phyloP scores from a whole-genome alignment of 1,140 invertebrate species.

The Drosophila seguyi region DNA sequence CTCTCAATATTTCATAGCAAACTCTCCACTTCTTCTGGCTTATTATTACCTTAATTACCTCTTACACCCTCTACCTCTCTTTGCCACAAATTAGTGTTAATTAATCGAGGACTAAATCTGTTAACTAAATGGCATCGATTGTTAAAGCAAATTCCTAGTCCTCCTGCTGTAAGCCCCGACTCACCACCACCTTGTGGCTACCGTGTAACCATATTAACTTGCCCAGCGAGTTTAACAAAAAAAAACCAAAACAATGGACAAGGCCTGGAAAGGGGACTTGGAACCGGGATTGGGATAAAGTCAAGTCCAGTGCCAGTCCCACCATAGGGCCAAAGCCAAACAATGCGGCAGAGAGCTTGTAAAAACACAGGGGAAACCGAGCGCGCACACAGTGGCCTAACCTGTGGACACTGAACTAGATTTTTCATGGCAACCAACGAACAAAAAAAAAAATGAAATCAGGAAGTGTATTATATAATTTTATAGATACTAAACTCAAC shows the following conservation, averaged over 20 bases:
- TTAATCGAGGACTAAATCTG: slow-evolving; percentile 3
- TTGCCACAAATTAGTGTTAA: slow-evolving; percentile 10
- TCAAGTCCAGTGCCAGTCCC: slow-evolving; percentile 16
- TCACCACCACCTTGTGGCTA: slow-evolving; percentile 13
- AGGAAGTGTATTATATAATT: slow-evolving; percentile 84
- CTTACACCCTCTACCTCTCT: not conserved
- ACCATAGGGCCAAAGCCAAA: slow-evolving; percentile 57
- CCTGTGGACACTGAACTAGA: slow-evolving; percentile 68
- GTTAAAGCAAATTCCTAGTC: slow-evolving; percentile 15
- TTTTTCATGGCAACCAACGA: slow-evolving; percentile 31
- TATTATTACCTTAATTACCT: not conserved
- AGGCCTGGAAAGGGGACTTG: slow-evolving; percentile 21
- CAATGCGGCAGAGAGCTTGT: slow-evolving; percentile 65
- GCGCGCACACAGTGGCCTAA: slow-evolving; percentile 22
- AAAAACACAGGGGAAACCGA: slow-evolving; percentile 47
- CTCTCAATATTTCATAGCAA: not conserved
- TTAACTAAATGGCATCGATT: slow-evolving; percentile 21
- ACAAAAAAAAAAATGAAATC: slow-evolving; percentile 50
- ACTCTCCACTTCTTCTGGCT: no score
- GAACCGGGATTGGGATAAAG: slow-evolving; percentile 6
- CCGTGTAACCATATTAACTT: slow-evolving; percentile 17
- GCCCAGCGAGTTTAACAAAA: slow-evolving; percentile 43
- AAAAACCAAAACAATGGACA: slow-evolving; percentile 64
- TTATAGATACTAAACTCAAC: slow-evolving; percentile 83
- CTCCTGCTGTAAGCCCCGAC: not conserved